Percentiles rank a stretch among this genome's conserved stretches.
Evolutionary conservation across 2,113 vertebrate genomes (phyloP).

Genomic region (Orthonyx spaldingii): DNA sequence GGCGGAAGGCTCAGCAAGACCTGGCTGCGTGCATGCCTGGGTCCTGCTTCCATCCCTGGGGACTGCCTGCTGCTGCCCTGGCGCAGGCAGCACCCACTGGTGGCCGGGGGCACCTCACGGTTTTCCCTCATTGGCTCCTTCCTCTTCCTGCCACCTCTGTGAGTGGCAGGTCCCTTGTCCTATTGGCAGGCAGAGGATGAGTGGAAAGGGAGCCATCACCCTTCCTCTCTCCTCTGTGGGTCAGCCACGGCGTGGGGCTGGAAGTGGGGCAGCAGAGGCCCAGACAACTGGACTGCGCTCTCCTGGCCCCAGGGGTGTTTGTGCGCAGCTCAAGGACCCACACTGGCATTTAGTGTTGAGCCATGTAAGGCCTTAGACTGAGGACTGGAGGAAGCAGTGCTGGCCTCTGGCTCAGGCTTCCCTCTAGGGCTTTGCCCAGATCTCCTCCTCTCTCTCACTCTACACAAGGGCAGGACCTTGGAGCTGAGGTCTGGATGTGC

Average conservation of each 20-base stretch:
- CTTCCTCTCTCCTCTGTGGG: background rate
- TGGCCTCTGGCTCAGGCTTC: accelerated
- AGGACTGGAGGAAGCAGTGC: background rate
- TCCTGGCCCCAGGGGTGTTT: background rate
- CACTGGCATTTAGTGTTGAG: accelerated
- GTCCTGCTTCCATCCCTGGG: background rate
- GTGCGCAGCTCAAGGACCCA: background rate
- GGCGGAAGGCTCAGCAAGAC: background rate
- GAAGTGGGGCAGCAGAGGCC: background rate
- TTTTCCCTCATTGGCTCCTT: background rate
- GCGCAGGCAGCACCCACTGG: background rate
- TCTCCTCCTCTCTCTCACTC: background rate
- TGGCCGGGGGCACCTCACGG: background rate
- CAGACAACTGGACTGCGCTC: background rate
- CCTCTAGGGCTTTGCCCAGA: background rate
- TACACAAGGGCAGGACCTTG: background rate
- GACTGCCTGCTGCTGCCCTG: background rate
- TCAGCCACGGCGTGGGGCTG: accelerated
- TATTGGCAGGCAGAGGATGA: background rate
- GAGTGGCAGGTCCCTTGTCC: background rate
- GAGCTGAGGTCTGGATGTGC: background rate
- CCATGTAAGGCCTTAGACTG: background rate
- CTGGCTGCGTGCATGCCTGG: background rate
- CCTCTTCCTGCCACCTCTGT: background rate
- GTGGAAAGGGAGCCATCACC: background rate